These are phyloP conservation scores for Germaria angustata DNA, from an alignment of 2,888 invertebrate genomes.

Conservation along the genomic window DNA sequence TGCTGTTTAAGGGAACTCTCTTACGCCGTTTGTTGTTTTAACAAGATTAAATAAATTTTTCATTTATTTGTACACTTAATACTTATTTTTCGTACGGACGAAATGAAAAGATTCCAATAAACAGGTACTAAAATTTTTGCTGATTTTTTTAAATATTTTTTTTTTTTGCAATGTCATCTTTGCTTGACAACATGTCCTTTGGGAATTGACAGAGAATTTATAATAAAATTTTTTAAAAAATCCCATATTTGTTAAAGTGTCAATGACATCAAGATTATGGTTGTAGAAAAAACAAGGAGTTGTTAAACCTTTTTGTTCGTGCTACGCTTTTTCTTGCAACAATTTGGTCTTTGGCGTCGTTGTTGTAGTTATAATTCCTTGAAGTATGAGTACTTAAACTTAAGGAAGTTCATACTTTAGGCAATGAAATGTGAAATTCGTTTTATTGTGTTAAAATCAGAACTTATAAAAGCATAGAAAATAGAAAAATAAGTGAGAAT, in stretches of 20 bases:
- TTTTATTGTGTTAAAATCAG: conserved; percentile 48
- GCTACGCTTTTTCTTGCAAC: not conserved
- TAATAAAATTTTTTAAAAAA: conserved; percentile 55
- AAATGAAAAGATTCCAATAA: conserved; percentile 35
- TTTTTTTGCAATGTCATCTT: conserved; percentile 59
- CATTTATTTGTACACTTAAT: not conserved
- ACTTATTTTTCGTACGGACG: conserved; percentile 21
- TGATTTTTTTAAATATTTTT: not conserved
- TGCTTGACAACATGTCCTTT: conserved; percentile 64
- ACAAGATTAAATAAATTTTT: conserved; percentile 49
- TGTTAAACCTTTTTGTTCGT: not conserved
- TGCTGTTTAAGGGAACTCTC: not conserved
- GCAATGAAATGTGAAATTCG: conserved; percentile 46
- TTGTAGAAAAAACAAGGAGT: conserved; percentile 39
- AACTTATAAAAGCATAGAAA: conserved; percentile 27
- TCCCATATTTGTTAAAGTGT: conserved; percentile 65
- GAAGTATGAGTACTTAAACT: conserved; percentile 28
- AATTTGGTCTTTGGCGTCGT: conserved; percentile 1
- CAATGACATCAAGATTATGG: conserved; percentile 61
- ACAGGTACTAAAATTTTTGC: conserved; percentile 27
- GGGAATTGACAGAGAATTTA: conserved; percentile 67
- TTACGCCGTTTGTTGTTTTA: conserved; percentile 15
- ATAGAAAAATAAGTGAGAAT: not conserved
- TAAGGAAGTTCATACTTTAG: conserved; percentile 57
- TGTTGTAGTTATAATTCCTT: conserved; percentile 8